phyloP scores from a whole-genome alignment of 2,797 vertebrate species.

The Scomberomorus guttatus region DNA sequence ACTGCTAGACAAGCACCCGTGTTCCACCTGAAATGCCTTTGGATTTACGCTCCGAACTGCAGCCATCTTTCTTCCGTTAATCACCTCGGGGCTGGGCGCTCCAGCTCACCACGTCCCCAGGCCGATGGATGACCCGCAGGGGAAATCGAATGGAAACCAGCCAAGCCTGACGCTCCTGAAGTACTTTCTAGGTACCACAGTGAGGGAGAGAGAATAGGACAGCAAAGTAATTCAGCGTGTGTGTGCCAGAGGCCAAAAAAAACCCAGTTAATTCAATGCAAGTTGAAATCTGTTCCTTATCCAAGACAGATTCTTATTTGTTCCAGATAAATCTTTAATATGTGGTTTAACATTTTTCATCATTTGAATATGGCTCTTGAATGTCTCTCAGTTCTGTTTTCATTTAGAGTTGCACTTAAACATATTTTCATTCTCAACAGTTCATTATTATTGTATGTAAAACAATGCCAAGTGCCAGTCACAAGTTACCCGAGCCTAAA shows the following conservation, averaged over 20 bases:
- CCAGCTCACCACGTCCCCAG: slow-evolving; percentile 68
- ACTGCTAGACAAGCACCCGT: slow-evolving; percentile 81
- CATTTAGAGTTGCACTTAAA: background rate
- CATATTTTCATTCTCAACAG: background rate
- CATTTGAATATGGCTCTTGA: background rate
- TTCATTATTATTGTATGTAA: background rate
- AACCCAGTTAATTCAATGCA: slow-evolving; percentile 19
- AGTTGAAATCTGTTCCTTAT: slow-evolving; percentile 32
- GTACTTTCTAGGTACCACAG: slow-evolving; percentile 70
- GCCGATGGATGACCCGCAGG: slow-evolving; percentile 83
- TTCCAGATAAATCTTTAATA: background rate
- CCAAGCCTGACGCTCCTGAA: slow-evolving; percentile 78
- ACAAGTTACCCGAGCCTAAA: background rate
- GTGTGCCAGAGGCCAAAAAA: slow-evolving; percentile 23
- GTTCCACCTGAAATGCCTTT: slow-evolving; percentile 83
- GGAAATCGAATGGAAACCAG: slow-evolving; percentile 84
- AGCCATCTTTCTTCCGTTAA: slow-evolving; percentile 84
- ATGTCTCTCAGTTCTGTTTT: background rate
- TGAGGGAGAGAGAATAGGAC: slow-evolving; percentile 42
- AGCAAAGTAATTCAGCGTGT: slow-evolving; percentile 51
- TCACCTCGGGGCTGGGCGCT: slow-evolving; percentile 79
- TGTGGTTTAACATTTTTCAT: background rate
- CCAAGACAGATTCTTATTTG: background rate
- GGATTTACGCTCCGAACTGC: slow-evolving; percentile 81
- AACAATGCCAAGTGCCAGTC: background rate